A percentile compares a stretch with the other conserved stretches of the same genome.
phyloP scores from a whole-genome alignment of 2,113 vertebrate genomes.

The Setophaga coronata region DNA sequence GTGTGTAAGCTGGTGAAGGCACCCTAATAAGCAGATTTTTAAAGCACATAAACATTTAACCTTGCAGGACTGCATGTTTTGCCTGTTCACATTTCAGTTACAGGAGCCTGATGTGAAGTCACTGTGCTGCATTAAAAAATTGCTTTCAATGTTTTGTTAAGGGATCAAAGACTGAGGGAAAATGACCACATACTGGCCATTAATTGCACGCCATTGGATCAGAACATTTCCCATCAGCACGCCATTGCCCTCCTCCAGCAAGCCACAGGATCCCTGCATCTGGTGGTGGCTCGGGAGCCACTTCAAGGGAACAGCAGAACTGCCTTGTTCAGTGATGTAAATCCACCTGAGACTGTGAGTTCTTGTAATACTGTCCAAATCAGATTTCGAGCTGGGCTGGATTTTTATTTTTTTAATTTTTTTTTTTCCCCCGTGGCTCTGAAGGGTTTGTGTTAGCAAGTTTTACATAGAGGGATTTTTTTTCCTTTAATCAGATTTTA shows the following conservation, averaged over 20 bases:
- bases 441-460: neutral
- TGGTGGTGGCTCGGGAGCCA: constrained; percentile 86
- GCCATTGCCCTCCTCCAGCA: constrained; percentile 90
- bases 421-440: neutral
- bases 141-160: constrained; percentile 68
- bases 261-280: constrained; percentile 79
- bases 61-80: neutral
- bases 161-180: constrained; percentile 89
- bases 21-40: neutral
- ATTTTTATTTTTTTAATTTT: neutral
- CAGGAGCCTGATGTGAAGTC: neutral
- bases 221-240: constrained; percentile 87
- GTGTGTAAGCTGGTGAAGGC: neutral
- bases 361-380: constrained; percentile 27
- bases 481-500: neutral
- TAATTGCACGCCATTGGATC: constrained; percentile 86
- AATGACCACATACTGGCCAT: constrained; percentile 95
- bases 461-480: neutral
- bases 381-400: neutral
- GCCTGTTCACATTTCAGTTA: neutral
- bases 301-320: constrained; percentile 10
- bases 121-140: neutral
- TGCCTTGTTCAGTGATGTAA: constrained; percentile 20
- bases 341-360: constrained; percentile 72
- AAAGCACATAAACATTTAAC: neutral